phyloP scores from a whole-genome alignment of 2,797 vertebrate genomes.

The Lithobates pipiens region DNA sequence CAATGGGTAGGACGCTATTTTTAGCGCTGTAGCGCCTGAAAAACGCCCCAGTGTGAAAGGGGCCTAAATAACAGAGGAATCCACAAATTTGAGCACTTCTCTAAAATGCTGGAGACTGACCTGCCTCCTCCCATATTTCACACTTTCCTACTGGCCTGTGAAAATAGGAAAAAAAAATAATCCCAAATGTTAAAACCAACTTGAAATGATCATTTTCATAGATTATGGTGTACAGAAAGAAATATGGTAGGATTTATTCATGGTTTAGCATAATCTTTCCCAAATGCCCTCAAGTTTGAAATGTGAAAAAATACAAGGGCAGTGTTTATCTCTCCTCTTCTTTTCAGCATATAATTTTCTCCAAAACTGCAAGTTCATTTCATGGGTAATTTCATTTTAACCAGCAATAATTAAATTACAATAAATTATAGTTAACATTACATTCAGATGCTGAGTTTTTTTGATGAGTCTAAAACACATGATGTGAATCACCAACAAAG shows the following conservation, averaged over 20 bases:
- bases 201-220: no score
- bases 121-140: no score
- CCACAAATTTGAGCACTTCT: no score
- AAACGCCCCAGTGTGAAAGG: no score
- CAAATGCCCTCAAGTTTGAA: neutral
- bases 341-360: neutral
- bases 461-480: constrained; percentile 29
- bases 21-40: no score
- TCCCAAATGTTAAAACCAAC: no score
- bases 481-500: constrained; percentile 25
- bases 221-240: neutral
- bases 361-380: constrained; percentile 1
- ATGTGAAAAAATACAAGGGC: neutral
- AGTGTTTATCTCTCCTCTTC: neutral
- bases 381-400: constrained; percentile 20
- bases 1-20: no score
- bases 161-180: neutral
- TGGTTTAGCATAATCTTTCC: neutral
- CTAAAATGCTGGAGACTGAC: no score
- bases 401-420: constrained; percentile 34
- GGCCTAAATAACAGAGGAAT: no score
- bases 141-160: no score
- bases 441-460: neutral
- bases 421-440: constrained; percentile 22
- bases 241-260: neutral